Evolutionary conservation across 1,140 invertebrate genomes (phyloP).

Genomic region (Trinorchestia longiramus): DNA sequence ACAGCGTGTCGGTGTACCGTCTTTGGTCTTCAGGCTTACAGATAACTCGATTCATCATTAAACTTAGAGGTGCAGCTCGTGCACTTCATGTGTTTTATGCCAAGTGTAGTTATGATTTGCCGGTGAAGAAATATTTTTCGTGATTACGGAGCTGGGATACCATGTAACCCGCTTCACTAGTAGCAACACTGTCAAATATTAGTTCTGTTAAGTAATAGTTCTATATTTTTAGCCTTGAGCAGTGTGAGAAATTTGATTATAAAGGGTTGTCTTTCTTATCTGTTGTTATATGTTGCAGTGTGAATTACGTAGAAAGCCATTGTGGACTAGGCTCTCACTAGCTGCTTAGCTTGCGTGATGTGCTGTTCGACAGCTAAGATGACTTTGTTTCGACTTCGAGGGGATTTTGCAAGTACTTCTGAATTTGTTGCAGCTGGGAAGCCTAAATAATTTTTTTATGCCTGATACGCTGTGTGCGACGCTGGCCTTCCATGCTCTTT

Average conservation of each 20-base stretch:
- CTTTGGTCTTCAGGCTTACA: too few relatives aligned
- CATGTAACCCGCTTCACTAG: neutral
- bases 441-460: neutral
- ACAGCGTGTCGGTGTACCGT: too few relatives aligned
- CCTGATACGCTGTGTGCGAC: neutral
- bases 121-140: neutral
- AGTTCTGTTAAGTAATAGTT: neutral
- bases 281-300: too few relatives aligned
- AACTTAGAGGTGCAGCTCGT: neutral
- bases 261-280: neutral
- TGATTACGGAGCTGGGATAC: neutral
- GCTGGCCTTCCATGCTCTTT: neutral
- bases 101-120: neutral
- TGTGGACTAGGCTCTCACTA: too few relatives aligned
- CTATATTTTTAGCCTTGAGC: neutral
- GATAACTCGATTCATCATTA: neutral
- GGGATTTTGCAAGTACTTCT: neutral
- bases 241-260: neutral
- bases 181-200: neutral
- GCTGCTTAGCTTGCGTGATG: neutral
- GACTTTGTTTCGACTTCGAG: neutral
- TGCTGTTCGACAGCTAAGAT: neutral
- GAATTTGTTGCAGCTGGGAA: neutral
- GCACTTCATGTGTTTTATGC: neutral
- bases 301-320: too few relatives aligned